A percentile compares a stretch with the other conserved stretches of the same genome.
Evolutionary conservation across 2,113 vertebrate species (phyloP).

Genomic region (Triplophysa rosa): DNA sequence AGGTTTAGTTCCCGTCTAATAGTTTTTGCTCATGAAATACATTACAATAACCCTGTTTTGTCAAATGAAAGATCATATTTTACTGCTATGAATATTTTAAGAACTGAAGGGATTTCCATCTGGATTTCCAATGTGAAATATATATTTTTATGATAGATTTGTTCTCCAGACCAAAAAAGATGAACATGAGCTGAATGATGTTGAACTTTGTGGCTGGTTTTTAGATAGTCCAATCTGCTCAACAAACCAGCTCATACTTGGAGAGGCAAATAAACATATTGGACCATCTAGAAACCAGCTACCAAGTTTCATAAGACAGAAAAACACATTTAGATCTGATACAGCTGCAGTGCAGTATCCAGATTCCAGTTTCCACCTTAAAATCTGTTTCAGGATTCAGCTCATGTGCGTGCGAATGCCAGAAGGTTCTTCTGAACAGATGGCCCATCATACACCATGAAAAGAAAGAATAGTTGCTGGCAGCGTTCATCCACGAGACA

Average conservation of each 20-base stretch:
- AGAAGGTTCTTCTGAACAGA: slow-evolving; percentile 27
- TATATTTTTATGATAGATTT: neutral
- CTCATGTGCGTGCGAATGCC: slow-evolving; percentile 4
- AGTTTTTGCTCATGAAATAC: neutral
- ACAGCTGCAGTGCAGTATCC: no score
- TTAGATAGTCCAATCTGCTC: no score
- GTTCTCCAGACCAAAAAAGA: no score
- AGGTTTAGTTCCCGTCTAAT: neutral
- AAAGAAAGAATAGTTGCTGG: slow-evolving; percentile 4
- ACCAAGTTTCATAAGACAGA: no score
- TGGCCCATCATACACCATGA: slow-evolving; percentile 29
- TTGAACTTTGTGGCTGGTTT: no score
- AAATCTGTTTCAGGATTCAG: slow-evolving; percentile 5
- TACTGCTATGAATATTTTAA: slow-evolving; percentile 11
- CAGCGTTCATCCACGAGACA: slow-evolving; percentile 9
- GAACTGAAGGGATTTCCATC: neutral
- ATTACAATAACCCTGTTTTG: neutral
- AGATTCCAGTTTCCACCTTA: no score
- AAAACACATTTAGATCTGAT: no score
- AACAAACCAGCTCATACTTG: no score
- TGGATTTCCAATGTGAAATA: neutral
- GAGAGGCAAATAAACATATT: no score
- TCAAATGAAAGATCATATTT: neutral
- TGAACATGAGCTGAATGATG: no score
- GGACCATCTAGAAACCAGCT: no score